Base-by-base conservation (phyloP, 2,888 invertebrate species). In the Lepidocyrtoides sp. region DNA sequence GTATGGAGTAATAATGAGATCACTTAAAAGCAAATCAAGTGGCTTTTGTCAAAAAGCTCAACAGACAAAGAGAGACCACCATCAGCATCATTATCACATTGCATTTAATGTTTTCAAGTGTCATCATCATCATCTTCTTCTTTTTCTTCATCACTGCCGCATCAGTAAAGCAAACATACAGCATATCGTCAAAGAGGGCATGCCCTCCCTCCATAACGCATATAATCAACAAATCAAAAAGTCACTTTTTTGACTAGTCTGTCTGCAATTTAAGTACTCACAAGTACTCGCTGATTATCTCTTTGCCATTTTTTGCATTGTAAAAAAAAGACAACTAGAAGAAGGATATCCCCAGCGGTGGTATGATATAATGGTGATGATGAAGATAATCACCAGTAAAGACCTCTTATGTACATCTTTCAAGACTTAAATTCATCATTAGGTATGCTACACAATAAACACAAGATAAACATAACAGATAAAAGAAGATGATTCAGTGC, bases 1-100 rank as follows among this genome's bases (percentile, higher is more conserved):
- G 36, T 7, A 7, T 36, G 57, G 54, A 66, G 23, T n/a, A 36
- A 69, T 81, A 88, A 88, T 81, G 87, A 88, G 69, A 88, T 81
- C 87, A 81, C 60, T 88, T 60, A 66, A 88, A 88, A 88, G 32
- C 72, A 29, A 88, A 88, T 88, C 79, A 88, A 63, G 12, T 81
- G 86, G 12, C 66, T 79, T 79, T 79, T 72, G 54, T 72, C 54
- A 26, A 79, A 54, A 14, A 72, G 14, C 20, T 23, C 36, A 32
- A 0, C 26, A 54, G n/a, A 26, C 44, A 83, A 14, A 57, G 20
- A 32, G 36, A 60, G 81, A 48, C 63, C 66, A 83, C 63, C 63
- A 66, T 14, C 63, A 66, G 20, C 8, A 51, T 51, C 32, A 79
- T 57, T 7, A 29, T 23, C 51, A 36, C n/a, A 32, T 44, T 8